These are phyloP conservation scores for Drosophila rufa DNA, from an alignment of 1,140 invertebrate species.

Conservation along the genomic window DNA sequence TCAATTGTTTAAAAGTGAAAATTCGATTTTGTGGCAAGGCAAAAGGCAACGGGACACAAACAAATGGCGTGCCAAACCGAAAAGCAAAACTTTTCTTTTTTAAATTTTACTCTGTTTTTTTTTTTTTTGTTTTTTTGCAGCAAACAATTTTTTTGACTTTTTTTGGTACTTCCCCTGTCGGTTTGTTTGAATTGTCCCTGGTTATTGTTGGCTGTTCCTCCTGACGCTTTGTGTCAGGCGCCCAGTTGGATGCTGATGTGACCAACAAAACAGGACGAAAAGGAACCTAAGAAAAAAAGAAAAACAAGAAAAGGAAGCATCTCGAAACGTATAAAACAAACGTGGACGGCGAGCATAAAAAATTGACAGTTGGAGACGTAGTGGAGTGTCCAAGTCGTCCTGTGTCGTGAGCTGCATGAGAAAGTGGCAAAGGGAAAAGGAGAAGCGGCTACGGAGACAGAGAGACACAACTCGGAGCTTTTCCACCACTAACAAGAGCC, in stretches of 20 bases:
- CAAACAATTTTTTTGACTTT: constrained; percentile 45
- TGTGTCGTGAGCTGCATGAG: constrained; percentile 39
- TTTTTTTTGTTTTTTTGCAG: constrained; percentile 24
- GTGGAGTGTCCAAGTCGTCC: constrained; percentile 29
- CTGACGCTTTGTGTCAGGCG: constrained; percentile 73
- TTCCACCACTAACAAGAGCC: constrained; percentile 75
- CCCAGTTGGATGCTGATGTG: constrained; percentile 52
- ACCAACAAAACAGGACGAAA: constrained; percentile 30
- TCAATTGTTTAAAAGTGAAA: constrained; percentile 84
- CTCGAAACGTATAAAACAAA: constrained; percentile 44
- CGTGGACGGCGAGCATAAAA: constrained; percentile 23
- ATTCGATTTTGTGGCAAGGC: constrained; percentile 82
- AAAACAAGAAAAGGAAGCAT: constrained; percentile 14
- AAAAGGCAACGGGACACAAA: constrained; percentile 55
- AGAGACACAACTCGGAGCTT: constrained; percentile 20
- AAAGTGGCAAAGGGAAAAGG: constrained; percentile 6
- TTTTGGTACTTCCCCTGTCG: constrained; percentile 47
- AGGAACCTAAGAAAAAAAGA: not conserved
- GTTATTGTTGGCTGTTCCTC: constrained; percentile 57
- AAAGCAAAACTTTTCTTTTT: constrained; percentile 56
- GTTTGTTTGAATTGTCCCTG: constrained; percentile 66
- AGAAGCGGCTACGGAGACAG: constrained; percentile 5
- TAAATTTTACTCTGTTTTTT: constrained; percentile 25
- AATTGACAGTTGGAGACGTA: constrained; percentile 24
- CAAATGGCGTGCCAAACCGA: constrained; percentile 71